Conservation (phyloP, 2,888 invertebrate species). For the Tetragnatha montana region DNA sequence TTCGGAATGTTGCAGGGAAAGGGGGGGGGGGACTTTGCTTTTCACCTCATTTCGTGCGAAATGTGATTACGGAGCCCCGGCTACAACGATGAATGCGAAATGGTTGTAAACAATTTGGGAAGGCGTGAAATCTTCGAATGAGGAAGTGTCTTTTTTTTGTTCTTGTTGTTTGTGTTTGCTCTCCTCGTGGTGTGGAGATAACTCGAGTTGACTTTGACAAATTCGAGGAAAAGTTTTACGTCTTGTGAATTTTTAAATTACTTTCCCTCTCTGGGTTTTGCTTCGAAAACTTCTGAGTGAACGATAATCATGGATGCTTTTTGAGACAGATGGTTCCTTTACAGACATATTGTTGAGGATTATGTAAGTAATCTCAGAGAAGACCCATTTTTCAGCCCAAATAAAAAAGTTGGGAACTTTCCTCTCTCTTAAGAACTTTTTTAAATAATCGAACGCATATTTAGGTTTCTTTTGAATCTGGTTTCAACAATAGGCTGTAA, state of each 20-base stretch:
- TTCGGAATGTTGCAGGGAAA: background rate
- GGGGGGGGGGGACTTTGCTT: background rate
- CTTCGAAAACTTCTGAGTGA: no score
- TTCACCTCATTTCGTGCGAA: constrained; percentile 5
- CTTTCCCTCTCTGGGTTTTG: background rate
- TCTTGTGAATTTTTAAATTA: background rate
- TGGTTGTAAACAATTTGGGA: background rate
- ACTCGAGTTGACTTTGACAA: background rate
- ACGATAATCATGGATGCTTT: no score
- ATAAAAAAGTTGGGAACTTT: no score
- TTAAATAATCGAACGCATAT: no score
- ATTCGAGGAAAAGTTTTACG: background rate
- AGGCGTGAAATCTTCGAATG: background rate
- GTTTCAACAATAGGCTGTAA: no score
- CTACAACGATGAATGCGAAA: background rate
- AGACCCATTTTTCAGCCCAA: no score
- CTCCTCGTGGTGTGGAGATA: background rate
- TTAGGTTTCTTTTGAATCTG: no score
- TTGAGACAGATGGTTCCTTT: no score
- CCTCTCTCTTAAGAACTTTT: no score
- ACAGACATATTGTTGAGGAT: no score
- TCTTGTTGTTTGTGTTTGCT: no score
- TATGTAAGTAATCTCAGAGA: no score
- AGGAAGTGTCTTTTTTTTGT: background rate
- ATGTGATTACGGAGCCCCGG: constrained; percentile 9